phyloP scores from a whole-genome alignment of 2,888 invertebrate species.

The Seira ritae region DNA sequence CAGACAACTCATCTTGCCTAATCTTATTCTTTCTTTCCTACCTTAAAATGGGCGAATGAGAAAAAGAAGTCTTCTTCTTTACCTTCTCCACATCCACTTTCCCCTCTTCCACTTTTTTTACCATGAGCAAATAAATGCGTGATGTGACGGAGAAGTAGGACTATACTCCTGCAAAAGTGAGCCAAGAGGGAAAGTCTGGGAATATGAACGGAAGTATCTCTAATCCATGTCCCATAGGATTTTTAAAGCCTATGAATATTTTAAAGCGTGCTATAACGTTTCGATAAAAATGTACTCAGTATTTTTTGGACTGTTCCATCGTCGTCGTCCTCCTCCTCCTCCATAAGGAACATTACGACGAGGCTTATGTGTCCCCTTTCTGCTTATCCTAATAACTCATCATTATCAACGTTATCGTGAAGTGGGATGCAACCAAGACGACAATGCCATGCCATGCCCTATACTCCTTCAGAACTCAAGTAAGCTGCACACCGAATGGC shows the following conservation, averaged over 20 bases:
- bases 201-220: conserved; percentile 60
- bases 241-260: conserved; percentile 62
- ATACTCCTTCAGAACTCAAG: neutral
- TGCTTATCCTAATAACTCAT: conserved; percentile 11
- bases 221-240: conserved; percentile 58
- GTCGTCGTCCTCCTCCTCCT: too few species aligned
- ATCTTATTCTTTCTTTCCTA: conserved; percentile 15
- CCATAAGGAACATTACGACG: too few species aligned
- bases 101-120: neutral
- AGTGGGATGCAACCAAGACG: neutral
- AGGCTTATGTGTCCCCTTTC: neutral
- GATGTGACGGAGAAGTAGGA: conserved; percentile 28
- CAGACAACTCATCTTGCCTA: conserved; percentile 21
- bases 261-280: conserved; percentile 59
- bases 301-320: conserved; percentile 1
- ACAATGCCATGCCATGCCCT: neutral
- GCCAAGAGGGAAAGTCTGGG: conserved; percentile 41
- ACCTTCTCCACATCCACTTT: neutral
- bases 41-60: too few species aligned
- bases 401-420: conserved; percentile 3
- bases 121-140: conserved; percentile 35
- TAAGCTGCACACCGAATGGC: neutral
- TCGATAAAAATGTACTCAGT: conserved; percentile 34
- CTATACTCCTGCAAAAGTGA: neutral
- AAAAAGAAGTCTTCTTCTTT: too few species aligned